phyloP scores from a whole-genome alignment of 2,888 invertebrate genomes.

The Amiota mariae region DNA sequence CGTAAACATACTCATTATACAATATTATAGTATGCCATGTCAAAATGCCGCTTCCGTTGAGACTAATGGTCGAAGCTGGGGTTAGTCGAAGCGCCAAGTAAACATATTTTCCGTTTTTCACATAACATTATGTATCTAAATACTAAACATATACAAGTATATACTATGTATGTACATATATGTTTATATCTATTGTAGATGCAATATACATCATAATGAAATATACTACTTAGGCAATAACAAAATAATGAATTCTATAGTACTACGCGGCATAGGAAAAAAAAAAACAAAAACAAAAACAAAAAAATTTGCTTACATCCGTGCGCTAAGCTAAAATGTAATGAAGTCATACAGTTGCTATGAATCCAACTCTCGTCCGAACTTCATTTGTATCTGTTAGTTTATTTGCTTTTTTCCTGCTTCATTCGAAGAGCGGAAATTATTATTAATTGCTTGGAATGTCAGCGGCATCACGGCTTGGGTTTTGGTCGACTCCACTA shows the following conservation, averaged over 20 bases:
- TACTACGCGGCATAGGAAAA: not conserved
- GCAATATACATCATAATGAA: not conserved
- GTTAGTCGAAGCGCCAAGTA: not conserved
- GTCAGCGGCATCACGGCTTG: constrained; percentile 40
- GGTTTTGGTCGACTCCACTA: not conserved
- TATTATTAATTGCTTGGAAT: constrained; percentile 68
- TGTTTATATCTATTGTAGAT: not conserved
- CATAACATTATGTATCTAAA: constrained; percentile 10
- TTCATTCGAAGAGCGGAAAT: constrained; percentile 59
- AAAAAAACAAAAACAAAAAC: too few species aligned
- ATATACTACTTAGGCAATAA: not conserved
- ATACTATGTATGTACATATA: too few species aligned
- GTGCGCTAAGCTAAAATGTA: not conserved
- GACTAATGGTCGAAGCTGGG: too few species aligned
- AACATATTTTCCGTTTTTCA: constrained; percentile 12
- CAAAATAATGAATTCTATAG: not conserved
- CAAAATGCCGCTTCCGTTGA: too few species aligned
- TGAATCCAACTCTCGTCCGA: not conserved
- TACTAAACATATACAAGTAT: not conserved
- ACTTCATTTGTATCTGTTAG: constrained; percentile 9
- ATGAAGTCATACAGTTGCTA: constrained; percentile 1
- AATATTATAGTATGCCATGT: too few species aligned
- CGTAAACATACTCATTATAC: not conserved
- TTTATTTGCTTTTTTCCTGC: constrained; percentile 14
- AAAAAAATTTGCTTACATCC: constrained; percentile 14